phyloP scores from a whole-genome alignment of 2,797 vertebrate genomes.

The Cryptoprocta ferox region DNA sequence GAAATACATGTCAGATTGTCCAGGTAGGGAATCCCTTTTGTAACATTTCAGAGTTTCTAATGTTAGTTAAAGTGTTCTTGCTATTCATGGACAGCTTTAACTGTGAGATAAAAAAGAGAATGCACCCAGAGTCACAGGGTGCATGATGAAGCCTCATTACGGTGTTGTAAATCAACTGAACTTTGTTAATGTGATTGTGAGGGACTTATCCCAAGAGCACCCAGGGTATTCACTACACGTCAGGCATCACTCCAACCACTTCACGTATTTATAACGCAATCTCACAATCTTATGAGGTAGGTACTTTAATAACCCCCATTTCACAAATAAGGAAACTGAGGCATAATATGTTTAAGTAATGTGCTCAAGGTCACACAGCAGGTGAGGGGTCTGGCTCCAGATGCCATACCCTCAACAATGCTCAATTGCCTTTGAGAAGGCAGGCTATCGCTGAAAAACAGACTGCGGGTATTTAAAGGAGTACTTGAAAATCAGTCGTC shows the following conservation, averaged over 20 bases:
- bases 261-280: neutral
- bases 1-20: conserved; percentile 25
- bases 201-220: neutral
- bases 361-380: neutral
- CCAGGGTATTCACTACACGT: neutral
- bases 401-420: neutral
- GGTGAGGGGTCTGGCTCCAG: neutral
- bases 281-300: neutral
- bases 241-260: neutral
- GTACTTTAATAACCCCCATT: neutral
- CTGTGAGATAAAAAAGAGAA: conserved; percentile 24
- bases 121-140: neutral
- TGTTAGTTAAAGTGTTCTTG: conserved; percentile 5
- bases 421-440: neutral
- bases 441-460: neutral
- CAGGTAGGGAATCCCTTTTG: neutral
- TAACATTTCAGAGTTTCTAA: conserved; percentile 9
- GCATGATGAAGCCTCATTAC: neutral
- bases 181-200: neutral
- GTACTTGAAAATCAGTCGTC: conserved; percentile 9
- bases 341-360: neutral
- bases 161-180: neutral
- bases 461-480: neutral
- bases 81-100: neutral
- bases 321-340: conserved; percentile 20